Percentiles rank a stretch among this genome's conserved stretches.
phyloP scores from a whole-genome alignment of 2,797 vertebrate species.

The Oreonectes daqikongensis region DNA sequence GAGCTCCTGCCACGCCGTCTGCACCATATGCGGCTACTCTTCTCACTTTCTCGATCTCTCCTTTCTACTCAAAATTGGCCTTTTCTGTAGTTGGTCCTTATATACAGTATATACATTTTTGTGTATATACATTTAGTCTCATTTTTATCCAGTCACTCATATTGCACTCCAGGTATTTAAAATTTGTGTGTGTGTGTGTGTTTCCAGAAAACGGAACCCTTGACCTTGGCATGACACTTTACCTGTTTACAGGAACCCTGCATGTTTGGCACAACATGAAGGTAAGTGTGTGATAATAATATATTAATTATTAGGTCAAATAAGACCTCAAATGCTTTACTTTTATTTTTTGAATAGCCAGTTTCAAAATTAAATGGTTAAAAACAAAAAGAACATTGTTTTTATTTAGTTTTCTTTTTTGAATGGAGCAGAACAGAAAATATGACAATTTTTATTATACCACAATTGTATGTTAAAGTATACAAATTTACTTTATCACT shows the following conservation, averaged over 20 bases:
- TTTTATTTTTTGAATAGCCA: too few relatives aligned
- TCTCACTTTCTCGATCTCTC: background rate
- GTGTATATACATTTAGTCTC: background rate
- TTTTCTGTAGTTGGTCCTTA: background rate
- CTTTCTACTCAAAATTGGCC: background rate
- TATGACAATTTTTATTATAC: too few relatives aligned
- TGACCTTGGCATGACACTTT: background rate
- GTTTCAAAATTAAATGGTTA: too few relatives aligned
- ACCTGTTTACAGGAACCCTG: background rate
- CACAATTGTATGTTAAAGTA: too few relatives aligned
- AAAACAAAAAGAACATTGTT: too few relatives aligned
- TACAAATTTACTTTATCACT: too few relatives aligned
- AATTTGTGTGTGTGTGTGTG: background rate
- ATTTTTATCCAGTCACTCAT: too few relatives aligned
- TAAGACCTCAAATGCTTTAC: background rate
- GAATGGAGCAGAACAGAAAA: too few relatives aligned
- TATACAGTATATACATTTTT: background rate
- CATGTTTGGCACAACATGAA: background rate
- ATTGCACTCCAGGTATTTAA: too few relatives aligned
- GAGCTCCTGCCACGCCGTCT: slow-evolving; percentile 35
- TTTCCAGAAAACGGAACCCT: background rate
- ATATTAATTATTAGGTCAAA: background rate
- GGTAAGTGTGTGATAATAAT: background rate
- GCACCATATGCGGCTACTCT: slow-evolving; percentile 27
- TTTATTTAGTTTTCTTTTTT: too few relatives aligned